Evolutionary conservation across 2,113 vertebrate genomes (phyloP).

Genomic region (Gobius niger): DNA sequence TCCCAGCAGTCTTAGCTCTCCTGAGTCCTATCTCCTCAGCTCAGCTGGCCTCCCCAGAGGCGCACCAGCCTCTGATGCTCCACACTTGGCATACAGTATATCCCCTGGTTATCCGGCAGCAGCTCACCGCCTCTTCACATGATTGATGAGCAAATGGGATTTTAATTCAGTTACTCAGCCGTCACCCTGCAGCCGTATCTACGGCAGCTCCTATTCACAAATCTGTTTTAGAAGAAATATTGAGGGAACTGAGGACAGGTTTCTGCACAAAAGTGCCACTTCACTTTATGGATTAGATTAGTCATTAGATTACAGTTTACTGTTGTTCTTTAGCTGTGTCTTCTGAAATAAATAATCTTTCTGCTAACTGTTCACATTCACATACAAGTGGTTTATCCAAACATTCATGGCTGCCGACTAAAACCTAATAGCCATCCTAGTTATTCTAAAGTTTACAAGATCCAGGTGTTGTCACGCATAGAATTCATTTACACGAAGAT

Average conservation of each 20-base stretch:
- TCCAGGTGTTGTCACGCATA: no score
- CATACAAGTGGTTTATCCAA: not conserved
- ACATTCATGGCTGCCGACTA: no score
- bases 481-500: no score
- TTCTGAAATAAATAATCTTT: not conserved
- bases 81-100: slow-evolving; percentile 52
- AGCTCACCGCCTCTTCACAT: slow-evolving; percentile 56
- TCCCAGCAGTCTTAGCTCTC: slow-evolving; percentile 36
- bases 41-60: slow-evolving; percentile 64
- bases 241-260: slow-evolving; percentile 31
- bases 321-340: not conserved
- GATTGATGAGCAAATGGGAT: slow-evolving; percentile 74
- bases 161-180: slow-evolving; percentile 73
- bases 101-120: slow-evolving; percentile 58
- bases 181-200: slow-evolving; percentile 65
- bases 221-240: slow-evolving; percentile 47
- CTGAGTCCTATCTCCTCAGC: slow-evolving; percentile 61
- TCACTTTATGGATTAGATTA: slow-evolving; percentile 8
- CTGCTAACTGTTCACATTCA: not conserved
- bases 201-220: slow-evolving; percentile 59
- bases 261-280: slow-evolving; percentile 19
- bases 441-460: no score
- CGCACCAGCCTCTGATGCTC: slow-evolving; percentile 57
- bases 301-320: slow-evolving; percentile 3
- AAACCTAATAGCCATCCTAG: no score